phyloP scores from a whole-genome alignment of 2,797 vertebrate species.

The Trichosurus vulpecula region DNA sequence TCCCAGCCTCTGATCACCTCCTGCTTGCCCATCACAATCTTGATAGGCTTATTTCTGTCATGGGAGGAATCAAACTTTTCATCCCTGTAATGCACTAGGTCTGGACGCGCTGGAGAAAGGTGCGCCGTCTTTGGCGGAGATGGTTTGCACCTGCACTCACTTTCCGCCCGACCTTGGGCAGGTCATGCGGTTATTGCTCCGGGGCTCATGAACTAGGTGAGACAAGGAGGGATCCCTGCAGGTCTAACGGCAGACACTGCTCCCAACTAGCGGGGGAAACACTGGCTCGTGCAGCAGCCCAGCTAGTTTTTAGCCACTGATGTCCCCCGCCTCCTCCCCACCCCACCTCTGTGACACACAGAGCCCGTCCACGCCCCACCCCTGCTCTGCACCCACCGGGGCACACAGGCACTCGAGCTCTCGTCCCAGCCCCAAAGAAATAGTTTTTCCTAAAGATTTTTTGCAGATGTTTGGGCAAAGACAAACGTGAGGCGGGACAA shows the following conservation, averaged over 20 bases:
- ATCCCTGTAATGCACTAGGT: conserved; percentile 95
- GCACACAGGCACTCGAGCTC: no score
- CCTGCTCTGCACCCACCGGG: no score
- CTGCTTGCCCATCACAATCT: conserved; percentile 92
- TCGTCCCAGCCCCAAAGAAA: neutral
- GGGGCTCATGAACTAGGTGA: accelerated
- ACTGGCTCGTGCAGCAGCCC: no score
- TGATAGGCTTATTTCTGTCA: conserved; percentile 92
- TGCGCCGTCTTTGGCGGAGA: conserved; percentile 94
- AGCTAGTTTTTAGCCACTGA: neutral
- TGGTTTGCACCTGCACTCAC: conserved; percentile 94
- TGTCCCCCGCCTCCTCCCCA: no score
- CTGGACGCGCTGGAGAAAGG: conserved; percentile 90
- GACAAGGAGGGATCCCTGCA: accelerated
- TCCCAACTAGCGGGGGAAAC: neutral
- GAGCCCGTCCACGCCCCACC: no score
- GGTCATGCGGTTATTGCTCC: neutral
- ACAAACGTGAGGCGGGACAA: neutral
- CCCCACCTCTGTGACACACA: no score
- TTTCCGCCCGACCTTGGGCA: conserved; percentile 76
- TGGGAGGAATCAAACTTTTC: conserved; percentile 94
- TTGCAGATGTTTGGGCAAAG: neutral
- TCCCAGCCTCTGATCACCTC: conserved; percentile 97
- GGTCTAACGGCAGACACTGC: neutral
- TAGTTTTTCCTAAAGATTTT: neutral